Conservation (phyloP, 2,113 vertebrate genomes). For the Neofelis nebulosa region DNA sequence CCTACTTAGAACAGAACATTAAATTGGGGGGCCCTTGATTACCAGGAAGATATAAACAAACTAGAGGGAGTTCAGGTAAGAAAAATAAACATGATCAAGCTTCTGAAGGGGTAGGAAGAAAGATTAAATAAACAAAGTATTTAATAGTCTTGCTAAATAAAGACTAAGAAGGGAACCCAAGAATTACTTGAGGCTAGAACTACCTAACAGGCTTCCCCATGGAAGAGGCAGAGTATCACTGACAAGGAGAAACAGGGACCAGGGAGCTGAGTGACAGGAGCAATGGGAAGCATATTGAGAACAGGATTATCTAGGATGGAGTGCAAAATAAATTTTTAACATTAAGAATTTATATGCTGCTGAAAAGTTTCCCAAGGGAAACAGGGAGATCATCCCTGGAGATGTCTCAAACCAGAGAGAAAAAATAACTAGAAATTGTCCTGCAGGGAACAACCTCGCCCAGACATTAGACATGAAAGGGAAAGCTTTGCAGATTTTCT, state of each 20-base stretch:
- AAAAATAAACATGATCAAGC: slow-evolving; percentile 56
- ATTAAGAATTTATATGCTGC: slow-evolving; percentile 28
- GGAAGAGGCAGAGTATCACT: background rate
- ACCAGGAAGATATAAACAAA: slow-evolving; percentile 48
- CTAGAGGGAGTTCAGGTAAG: slow-evolving; percentile 1
- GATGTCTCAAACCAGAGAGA: slow-evolving; percentile 51
- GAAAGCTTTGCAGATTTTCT: slow-evolving; percentile 72
- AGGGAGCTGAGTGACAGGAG: background rate
- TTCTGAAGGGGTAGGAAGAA: background rate
- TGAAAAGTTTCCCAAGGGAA: slow-evolving; percentile 62
- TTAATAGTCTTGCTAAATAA: slow-evolving; percentile 47
- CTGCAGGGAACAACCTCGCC: slow-evolving; percentile 67
- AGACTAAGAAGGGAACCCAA: background rate
- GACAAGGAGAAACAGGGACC: background rate
- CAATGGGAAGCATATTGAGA: slow-evolving; percentile 22
- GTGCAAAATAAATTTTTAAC: slow-evolving; percentile 40
- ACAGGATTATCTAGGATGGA: slow-evolving; percentile 14
- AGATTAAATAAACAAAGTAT: slow-evolving; percentile 53
- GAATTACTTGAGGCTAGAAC: slow-evolving; percentile 9
- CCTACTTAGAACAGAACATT: background rate
- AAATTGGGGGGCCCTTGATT: background rate
- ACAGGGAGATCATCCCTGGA: slow-evolving; percentile 61
- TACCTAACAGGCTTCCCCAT: background rate
- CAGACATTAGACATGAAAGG: slow-evolving; percentile 71
- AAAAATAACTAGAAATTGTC: slow-evolving; percentile 71